Evolutionary conservation across 2,113 vertebrate genomes (phyloP), one percentile per base, ranked within the genome.

Genomic region (Dendrocopos noguchii): DNA sequence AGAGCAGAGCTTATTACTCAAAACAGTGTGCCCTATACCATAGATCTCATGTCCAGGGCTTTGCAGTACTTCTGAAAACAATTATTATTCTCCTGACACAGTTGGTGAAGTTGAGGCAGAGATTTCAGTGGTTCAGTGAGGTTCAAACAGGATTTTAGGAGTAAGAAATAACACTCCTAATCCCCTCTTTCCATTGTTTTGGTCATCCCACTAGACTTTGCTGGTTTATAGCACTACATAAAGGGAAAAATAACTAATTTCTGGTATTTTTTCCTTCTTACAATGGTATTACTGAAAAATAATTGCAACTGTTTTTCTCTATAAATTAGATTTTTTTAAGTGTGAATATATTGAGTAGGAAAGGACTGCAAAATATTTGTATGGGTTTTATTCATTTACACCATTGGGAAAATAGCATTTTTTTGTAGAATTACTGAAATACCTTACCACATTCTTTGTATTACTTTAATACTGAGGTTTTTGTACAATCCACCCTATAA

Each of bases 261-360:
- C 11, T 82, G 16, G 4, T 22, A 12, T 70, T 46, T 12, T 68
- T 12, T 36, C 9, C 73, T 93, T 84, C 24, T 50, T 77, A 20
- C 74, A 80, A 33, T 72, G 5, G 3, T 87, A 31, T 71, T 46
- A 55, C 42, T 93, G 94, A 87, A 93, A 94, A 92, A 88, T 68
- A 89, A 59, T 14, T 47, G 55, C 47, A 8, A 85, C 13, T 42
- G 11, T 76, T 89, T 72, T 68, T 95, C 42, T 82, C 72, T 78
- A 29, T 18, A 83, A 93, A 80, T 87, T 75, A 81, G 17, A 25
- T 87, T 90, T 91, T 91, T 76, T 90, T 19, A 29, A 8, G 50
- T 12, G 21, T 52, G 21, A 52, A 12, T 52, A 52, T 52, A 52
- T 25, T 36, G 31, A 70, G 65, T 2, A 73, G 67, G 5, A 65